Evolutionary conservation across 2,888 invertebrate species (phyloP).

Genomic region (Tachystola acroxantha): DNA sequence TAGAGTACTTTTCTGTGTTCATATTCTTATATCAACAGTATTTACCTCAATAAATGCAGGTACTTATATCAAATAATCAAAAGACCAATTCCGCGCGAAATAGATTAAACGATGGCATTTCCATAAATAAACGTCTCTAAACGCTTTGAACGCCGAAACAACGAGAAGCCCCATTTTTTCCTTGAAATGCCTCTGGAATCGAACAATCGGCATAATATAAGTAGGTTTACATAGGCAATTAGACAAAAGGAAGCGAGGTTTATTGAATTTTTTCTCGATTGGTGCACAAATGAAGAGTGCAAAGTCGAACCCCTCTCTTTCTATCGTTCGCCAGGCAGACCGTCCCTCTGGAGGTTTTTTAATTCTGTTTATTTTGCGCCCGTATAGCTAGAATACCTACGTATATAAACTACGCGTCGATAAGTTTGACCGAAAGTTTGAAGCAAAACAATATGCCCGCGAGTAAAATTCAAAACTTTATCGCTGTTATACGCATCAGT

Average conservation of each 20-base stretch:
- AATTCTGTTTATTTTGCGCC: conserved; percentile 45
- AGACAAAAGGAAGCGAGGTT: conserved; percentile 70
- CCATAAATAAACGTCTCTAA: conserved; percentile 19
- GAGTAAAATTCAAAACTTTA: conserved; percentile 46
- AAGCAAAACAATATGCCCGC: conserved; percentile 30
- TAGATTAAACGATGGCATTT: conserved; percentile 13
- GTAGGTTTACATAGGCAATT: conserved; percentile 67
- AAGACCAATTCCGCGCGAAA: no score
- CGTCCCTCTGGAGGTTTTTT: conserved; percentile 51
- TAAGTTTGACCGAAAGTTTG: conserved; percentile 21
- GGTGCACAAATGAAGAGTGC: conserved; percentile 69
- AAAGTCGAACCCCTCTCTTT: conserved; percentile 60
- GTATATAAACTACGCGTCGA: conserved; percentile 2
- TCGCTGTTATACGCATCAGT: conserved; percentile 13
- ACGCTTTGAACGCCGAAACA: conserved; percentile 24
- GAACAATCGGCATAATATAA: conserved; percentile 47
- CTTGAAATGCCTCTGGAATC: conserved; percentile 43
- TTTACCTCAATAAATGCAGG: no score
- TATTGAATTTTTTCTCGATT: conserved; percentile 75
- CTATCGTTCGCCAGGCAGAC: conserved; percentile 37
- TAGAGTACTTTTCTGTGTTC: no score
- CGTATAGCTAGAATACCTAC: conserved; percentile 4
- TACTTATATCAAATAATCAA: no score
- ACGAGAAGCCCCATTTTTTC: conserved; percentile 34
- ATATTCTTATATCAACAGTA: no score